A percentile compares a stretch with the other conserved stretches of the same genome.
Evolutionary conservation across 2,113 vertebrate genomes (phyloP).

Genomic region (Caranx melampygus): DNA sequence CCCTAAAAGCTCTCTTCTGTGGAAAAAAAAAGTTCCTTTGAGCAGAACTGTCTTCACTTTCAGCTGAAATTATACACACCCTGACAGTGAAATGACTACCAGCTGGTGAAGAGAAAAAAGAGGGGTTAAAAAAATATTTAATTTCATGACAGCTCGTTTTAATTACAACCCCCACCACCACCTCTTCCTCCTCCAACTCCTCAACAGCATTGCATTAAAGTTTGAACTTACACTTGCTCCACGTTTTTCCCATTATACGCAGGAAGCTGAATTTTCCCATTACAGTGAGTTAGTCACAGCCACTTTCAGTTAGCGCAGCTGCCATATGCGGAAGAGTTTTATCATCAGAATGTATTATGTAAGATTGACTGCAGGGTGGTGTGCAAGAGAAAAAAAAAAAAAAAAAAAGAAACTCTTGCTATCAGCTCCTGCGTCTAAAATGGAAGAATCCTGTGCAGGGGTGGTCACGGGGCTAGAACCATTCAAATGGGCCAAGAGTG

Average conservation of each 20-base stretch:
- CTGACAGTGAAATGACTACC: constrained; percentile 74
- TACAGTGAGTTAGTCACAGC: constrained; percentile 78
- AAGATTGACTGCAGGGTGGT: constrained; percentile 69
- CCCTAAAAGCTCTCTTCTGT: constrained; percentile 48
- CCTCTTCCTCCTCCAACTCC: constrained; percentile 30
- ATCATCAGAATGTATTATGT: constrained; percentile 73
- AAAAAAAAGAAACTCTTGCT: constrained; percentile 23
- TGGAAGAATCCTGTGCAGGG: constrained; percentile 59
- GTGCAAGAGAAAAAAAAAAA: neutral
- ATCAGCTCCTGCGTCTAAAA: constrained; percentile 64
- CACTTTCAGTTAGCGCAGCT: constrained; percentile 60
- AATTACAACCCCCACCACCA: constrained; percentile 60
- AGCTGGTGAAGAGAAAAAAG: constrained; percentile 60
- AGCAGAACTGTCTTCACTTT: constrained; percentile 68
- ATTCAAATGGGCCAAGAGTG: constrained; percentile 79
- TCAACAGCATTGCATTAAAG: constrained; percentile 59
- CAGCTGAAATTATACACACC: constrained; percentile 71
- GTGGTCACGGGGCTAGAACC: constrained; percentile 65
- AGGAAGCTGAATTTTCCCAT: constrained; percentile 76
- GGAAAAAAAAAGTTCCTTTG: constrained; percentile 41
- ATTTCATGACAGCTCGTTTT: constrained; percentile 74
- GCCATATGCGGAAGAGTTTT: constrained; percentile 57
- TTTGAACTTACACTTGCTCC: constrained; percentile 63
- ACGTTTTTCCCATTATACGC: constrained; percentile 53
- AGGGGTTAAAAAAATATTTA: constrained; percentile 38